Percentiles rank a stretch among this genome's conserved stretches.
Conservation (phyloP, 2,888 invertebrate species). For the Parnassius mnemosyne region DNA sequence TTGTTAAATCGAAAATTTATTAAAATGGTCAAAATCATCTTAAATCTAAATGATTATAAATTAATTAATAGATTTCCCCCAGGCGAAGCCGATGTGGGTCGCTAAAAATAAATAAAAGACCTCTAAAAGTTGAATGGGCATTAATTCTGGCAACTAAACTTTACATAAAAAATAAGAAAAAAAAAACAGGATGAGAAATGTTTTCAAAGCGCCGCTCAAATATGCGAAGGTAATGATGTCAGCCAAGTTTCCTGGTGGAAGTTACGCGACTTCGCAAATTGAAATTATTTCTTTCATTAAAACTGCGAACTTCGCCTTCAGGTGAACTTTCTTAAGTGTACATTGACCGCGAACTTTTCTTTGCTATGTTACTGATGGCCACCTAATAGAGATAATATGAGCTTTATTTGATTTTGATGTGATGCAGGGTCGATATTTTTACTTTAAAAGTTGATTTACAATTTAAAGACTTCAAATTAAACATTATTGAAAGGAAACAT, state of each 20-base stretch:
- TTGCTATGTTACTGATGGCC: constrained; percentile 11
- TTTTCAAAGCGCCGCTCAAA: constrained; percentile 56
- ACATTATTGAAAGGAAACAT: no score
- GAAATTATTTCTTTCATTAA: constrained; percentile 79
- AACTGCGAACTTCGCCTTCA: constrained; percentile 62
- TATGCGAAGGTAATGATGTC: constrained; percentile 70
- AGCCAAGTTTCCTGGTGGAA: constrained; percentile 43
- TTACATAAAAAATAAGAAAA: constrained; percentile 4
- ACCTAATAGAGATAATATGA: constrained; percentile 1
- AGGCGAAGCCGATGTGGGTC: no score
- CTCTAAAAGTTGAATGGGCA: no score
- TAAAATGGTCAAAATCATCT: no score
- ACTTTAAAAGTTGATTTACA: no score
- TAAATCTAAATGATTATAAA: no score
- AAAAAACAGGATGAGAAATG: constrained; percentile 25
- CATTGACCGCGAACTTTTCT: constrained; percentile 53
- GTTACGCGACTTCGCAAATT: constrained; percentile 60
- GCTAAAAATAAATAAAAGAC: no score
- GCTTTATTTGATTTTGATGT: not conserved
- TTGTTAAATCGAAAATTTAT: no score
- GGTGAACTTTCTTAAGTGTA: constrained; percentile 67
- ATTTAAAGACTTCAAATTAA: no score
- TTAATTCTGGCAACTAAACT: not conserved
- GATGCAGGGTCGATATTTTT: not conserved
- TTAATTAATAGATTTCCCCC: no score